A percentile compares a stretch with the other conserved stretches of the same genome.
Evolutionary conservation across 2,797 vertebrate species (phyloP).

Genomic region (Pogoniulus pusillus): DNA sequence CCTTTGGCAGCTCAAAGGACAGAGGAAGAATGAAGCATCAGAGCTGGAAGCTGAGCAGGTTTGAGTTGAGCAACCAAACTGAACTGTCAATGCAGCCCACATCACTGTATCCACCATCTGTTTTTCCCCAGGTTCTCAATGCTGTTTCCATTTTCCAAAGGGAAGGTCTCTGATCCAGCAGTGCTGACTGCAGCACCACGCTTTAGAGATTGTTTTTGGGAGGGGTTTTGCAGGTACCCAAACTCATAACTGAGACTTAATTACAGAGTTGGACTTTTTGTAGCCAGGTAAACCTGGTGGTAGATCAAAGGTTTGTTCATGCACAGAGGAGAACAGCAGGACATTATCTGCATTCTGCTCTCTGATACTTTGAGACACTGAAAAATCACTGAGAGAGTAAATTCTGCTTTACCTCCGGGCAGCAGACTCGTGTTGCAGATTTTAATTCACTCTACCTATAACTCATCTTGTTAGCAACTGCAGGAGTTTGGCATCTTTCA

Average conservation of each 20-base stretch:
- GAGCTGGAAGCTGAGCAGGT: not conserved
- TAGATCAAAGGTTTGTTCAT: not conserved
- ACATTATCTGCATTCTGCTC: not conserved
- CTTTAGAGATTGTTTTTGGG: not conserved
- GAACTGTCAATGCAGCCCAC: not conserved
- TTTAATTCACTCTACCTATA: not conserved
- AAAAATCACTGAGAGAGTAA: not conserved
- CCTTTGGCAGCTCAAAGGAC: not conserved
- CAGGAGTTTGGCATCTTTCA: not conserved
- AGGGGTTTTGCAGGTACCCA: not conserved
- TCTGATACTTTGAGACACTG: not conserved
- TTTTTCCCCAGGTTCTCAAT: not conserved
- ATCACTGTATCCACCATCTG: not conserved
- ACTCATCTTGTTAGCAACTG: not conserved
- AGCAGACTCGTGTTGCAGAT: not conserved
- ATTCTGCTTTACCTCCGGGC: not conserved
- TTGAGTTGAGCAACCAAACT: not conserved
- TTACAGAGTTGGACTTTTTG: not conserved
- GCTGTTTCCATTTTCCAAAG: constrained; percentile 34
- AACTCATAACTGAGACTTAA: not conserved
- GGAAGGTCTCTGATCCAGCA: constrained; percentile 64
- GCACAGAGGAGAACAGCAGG: not conserved
- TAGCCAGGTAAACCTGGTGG: not conserved
- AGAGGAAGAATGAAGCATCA: not conserved
- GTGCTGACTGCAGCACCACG: not conserved